These are phyloP conservation scores for Andrena dorsata DNA, from an alignment of 2,888 invertebrate genomes.

Conservation along the genomic window DNA sequence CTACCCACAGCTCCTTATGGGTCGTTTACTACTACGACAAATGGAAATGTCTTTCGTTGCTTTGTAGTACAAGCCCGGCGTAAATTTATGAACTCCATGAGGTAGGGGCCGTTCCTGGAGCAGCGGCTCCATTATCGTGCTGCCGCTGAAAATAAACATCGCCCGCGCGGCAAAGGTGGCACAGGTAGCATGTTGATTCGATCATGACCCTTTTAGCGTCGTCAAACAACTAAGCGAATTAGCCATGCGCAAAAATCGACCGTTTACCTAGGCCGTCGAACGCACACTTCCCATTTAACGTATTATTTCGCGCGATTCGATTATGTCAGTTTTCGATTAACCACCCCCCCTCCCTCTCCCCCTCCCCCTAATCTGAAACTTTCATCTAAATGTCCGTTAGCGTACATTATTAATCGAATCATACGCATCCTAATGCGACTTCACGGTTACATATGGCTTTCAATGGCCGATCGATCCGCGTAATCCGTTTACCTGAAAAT, in stretches of 20 bases:
- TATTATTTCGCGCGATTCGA: conserved; percentile 51
- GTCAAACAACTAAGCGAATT: conserved; percentile 28
- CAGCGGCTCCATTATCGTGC: conserved; percentile 47
- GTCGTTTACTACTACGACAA: conserved; percentile 46
- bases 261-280: conserved; percentile 17
- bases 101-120: neutral
- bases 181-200: conserved; percentile 29
- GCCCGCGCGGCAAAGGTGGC: conserved; percentile 9
- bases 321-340: conserved; percentile 51
- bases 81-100: conserved; percentile 49
- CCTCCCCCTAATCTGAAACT: conserved; percentile 34
- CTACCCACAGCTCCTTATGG: conserved; percentile 47
- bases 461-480: conserved; percentile 53
- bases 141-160: conserved; percentile 43
- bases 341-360: neutral
- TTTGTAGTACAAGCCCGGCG: conserved; percentile 32
- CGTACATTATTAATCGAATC: conserved; percentile 55
- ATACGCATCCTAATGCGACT: conserved; percentile 43
- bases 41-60: conserved; percentile 56
- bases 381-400: conserved; percentile 43
- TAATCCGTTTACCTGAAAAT: conserved; percentile 57
- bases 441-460: conserved; percentile 40
- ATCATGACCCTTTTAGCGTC: conserved; percentile 40
- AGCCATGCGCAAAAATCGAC: conserved; percentile 25
- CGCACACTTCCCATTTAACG: conserved; percentile 41